phyloP scores from a whole-genome alignment of 2,113 vertebrate species.

The Thermophis baileyi region DNA sequence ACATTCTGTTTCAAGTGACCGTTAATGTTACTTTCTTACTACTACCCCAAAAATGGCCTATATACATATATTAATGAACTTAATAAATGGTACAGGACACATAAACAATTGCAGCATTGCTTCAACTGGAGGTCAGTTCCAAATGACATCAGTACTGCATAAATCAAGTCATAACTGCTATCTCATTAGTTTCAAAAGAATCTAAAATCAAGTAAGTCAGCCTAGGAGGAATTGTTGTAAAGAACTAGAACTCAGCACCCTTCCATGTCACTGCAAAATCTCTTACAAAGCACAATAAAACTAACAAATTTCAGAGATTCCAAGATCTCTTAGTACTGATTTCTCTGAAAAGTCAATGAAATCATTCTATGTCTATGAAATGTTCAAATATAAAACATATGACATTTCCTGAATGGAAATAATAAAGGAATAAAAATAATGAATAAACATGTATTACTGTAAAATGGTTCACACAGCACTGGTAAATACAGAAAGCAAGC shows the following conservation, averaged over 20 bases:
- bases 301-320: neutral
- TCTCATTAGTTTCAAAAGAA: neutral
- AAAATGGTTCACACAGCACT: neutral
- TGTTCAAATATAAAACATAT: neutral
- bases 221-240: slow-evolving; percentile 36
- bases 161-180: neutral
- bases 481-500: neutral
- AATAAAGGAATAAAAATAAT: neutral
- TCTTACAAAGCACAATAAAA: neutral
- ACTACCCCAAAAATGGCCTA: neutral
- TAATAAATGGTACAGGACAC: neutral
- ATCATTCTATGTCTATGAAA: neutral
- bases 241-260: neutral
- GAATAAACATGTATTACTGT: neutral
- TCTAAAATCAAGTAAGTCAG: neutral
- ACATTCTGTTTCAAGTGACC: neutral
- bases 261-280: neutral
- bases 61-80: neutral
- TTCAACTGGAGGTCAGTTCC: neutral
- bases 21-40: neutral
- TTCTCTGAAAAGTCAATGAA: neutral
- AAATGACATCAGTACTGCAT: neutral
- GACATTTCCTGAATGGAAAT: neutral
- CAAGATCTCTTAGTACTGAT: neutral
- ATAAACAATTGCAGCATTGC: neutral